Percentiles rank a stretch among this genome's conserved stretches.
Conservation (phyloP, 2,888 invertebrate species). For the Hylaea fasciaria region DNA sequence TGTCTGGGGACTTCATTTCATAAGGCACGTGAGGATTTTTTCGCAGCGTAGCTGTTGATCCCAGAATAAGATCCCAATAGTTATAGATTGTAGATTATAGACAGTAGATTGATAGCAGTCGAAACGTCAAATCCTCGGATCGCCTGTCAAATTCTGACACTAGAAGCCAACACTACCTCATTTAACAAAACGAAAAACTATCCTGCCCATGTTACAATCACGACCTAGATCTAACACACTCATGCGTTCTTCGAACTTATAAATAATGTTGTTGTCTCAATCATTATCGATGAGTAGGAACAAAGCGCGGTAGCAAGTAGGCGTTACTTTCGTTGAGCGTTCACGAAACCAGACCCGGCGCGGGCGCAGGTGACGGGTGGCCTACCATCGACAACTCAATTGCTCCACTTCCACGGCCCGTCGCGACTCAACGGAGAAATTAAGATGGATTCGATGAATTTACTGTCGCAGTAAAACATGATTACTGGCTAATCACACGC, state of each 20-base stretch:
- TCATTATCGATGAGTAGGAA: conserved; percentile 10
- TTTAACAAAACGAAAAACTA: too few species aligned
- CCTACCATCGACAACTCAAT: conserved; percentile 17
- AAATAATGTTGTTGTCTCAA: conserved; percentile 13
- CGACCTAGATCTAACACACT: conserved; percentile 5
- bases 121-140: too few species aligned
- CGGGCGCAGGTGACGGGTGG: conserved; percentile 19
- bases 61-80: too few species aligned
- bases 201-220: neutral
- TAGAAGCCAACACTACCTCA: too few species aligned
- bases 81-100: too few species aligned
- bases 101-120: too few species aligned
- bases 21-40: too few species aligned
- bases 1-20: too few species aligned
- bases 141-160: too few species aligned
- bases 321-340: conserved; percentile 26
- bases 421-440: conserved; percentile 28
- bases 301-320: conserved; percentile 5
- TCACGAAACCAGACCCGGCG: conserved; percentile 17
- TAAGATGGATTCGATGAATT: conserved; percentile 31
- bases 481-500: conserved; percentile 27
- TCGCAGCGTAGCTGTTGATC: too few species aligned
- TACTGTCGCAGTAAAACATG: conserved; percentile 23
- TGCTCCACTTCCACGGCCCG: conserved; percentile 31
- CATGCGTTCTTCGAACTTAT: conserved; percentile 6